Conservation (phyloP, 2,797 vertebrate species). For the Hoplostethus atlanticus region DNA sequence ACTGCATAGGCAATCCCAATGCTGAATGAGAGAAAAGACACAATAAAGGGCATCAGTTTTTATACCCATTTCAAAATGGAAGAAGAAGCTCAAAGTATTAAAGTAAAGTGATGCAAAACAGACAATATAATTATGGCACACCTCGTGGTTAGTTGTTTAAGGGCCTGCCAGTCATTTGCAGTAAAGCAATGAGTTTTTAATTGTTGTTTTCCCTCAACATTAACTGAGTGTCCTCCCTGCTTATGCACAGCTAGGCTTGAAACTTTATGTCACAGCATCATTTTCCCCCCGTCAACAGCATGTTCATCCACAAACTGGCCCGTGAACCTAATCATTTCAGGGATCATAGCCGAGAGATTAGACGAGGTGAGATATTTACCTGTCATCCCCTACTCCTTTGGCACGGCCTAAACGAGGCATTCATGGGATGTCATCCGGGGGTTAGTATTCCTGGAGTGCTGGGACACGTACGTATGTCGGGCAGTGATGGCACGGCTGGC, state of each 20-base stretch:
- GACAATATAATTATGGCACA: background rate
- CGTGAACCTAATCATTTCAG: background rate
- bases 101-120: background rate
- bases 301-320: no score
- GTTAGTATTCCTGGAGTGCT: constrained; percentile 50
- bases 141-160: background rate
- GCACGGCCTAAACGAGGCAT: constrained; percentile 31
- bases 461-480: constrained; percentile 54
- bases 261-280: no score
- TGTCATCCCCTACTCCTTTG: constrained; percentile 34
- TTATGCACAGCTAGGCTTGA: no score
- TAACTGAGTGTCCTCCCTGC: background rate
- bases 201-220: background rate
- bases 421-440: constrained; percentile 21
- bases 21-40: background rate
- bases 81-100: background rate
- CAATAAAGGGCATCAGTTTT: background rate
- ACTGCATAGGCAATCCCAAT: background rate
- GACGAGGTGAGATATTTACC: constrained; percentile 49
- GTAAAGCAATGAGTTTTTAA: no score
- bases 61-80: background rate
- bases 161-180: background rate
- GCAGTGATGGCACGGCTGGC: constrained; percentile 67
- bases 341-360: background rate
- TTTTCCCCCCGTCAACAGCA: no score